Conservation (phyloP, 2,113 vertebrate species). For the Macaca mulatta region DNA sequence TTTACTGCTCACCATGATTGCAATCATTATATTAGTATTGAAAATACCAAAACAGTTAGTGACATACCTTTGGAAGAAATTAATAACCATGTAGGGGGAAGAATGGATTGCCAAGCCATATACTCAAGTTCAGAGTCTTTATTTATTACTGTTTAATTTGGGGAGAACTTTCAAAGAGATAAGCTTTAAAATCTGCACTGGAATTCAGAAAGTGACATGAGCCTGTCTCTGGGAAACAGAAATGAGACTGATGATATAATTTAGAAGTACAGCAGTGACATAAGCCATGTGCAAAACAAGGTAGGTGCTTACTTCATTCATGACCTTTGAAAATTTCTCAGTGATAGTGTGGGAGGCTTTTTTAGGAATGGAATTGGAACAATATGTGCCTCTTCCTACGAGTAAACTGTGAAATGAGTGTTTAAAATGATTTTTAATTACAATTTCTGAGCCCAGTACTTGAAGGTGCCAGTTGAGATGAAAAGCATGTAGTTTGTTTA, state of each 20-base stretch:
- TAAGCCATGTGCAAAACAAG: not conserved
- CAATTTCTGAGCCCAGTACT: constrained; percentile 41
- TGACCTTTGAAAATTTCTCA: constrained; percentile 44
- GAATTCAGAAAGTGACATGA: not conserved
- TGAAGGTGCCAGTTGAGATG: constrained; percentile 21
- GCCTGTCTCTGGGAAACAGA: not conserved
- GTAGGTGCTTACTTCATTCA: constrained; percentile 5
- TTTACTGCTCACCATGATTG: not conserved
- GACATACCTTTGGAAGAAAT: not conserved
- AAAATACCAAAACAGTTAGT: not conserved
- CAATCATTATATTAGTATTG: not conserved
- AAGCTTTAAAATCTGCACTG: not conserved
- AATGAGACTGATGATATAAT: not conserved
- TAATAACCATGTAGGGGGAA: not conserved
- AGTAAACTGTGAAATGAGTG: constrained; percentile 58
- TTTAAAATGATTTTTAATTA: constrained; percentile 66
- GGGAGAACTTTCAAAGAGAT: not conserved
- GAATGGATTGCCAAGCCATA: not conserved
- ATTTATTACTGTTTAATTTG: not conserved
- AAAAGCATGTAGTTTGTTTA: constrained; percentile 30
- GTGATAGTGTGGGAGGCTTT: not conserved
- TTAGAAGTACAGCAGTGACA: no score
- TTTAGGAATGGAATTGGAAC: constrained; percentile 36
- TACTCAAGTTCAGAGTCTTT: not conserved
- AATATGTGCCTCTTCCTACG: constrained; percentile 49